Evolutionary conservation across 2,888 invertebrate genomes (phyloP).

Genomic region (Melanotus villosus): DNA sequence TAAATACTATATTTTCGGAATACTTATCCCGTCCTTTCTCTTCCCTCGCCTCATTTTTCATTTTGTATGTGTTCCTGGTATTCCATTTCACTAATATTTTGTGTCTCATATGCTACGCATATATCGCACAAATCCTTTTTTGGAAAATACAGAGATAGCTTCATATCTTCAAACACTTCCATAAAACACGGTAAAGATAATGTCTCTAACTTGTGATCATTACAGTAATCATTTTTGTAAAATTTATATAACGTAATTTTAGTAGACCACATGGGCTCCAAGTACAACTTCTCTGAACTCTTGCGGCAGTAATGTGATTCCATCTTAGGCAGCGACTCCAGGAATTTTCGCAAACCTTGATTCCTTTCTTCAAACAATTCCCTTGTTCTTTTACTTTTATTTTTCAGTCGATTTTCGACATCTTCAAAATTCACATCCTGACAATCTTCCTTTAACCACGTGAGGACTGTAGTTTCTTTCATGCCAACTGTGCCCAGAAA

Average conservation of each 20-base stretch:
- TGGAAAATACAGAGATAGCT: neutral
- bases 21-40: constrained; percentile 31
- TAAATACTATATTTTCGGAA: neutral
- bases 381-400: neutral
- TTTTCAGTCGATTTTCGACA: neutral
- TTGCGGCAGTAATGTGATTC: constrained; percentile 6
- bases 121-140: constrained; percentile 29
- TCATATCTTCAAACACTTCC: neutral
- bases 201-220: neutral
- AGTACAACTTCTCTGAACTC: neutral
- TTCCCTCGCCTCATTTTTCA: constrained; percentile 32
- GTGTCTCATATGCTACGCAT: constrained; percentile 21
- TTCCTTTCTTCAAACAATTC: neutral
- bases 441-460: constrained; percentile 8
- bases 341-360: neutral
- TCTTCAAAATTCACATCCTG: neutral
- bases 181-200: neutral
- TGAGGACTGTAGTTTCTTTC: neutral
- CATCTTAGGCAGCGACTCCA: neutral
- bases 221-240: constrained; percentile 1
- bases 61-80: constrained; percentile 24
- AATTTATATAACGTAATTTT: constrained; percentile 1
- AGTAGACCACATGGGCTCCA: constrained; percentile 11
- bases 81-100: constrained; percentile 29
- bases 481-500: neutral